Conservation (phyloP, 2,113 vertebrate species). For the Cyprinodon brontotheroides region DNA sequence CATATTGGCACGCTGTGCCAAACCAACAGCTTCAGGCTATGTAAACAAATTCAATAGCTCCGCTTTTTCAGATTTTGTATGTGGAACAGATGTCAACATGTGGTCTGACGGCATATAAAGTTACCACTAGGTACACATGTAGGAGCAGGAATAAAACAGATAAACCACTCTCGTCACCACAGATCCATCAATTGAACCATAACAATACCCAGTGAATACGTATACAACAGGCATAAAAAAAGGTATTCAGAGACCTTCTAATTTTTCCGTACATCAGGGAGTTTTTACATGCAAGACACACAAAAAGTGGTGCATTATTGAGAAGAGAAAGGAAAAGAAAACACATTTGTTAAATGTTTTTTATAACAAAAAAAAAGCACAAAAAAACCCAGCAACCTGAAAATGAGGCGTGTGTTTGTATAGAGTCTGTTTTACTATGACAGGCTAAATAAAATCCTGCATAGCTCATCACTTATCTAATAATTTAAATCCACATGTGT, state of each 20-base stretch:
- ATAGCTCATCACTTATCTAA: background rate
- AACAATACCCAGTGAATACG: background rate
- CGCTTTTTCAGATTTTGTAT: constrained; percentile 2
- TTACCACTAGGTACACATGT: background rate
- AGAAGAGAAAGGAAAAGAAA: background rate
- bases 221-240: background rate
- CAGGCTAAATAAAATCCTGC: background rate
- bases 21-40: constrained; percentile 37
- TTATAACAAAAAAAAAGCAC: background rate
- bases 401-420: background rate
- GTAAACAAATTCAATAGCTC: constrained; percentile 19
- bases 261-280: too few relatives aligned
- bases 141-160: background rate
- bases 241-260: too few relatives aligned
- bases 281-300: background rate
- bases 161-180: background rate
- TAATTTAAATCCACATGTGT: background rate
- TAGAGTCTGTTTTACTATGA: background rate
- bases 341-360: background rate
- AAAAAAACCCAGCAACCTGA: background rate
- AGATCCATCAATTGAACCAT: background rate
- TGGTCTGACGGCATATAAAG: background rate
- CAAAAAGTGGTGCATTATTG: background rate
- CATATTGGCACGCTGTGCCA: constrained; percentile 22
- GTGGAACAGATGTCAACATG: background rate